phyloP scores from a whole-genome alignment of 30 jellyfish, hydroid and myxozoan genomes.

The Pseudorhiza aurosa region DNA sequence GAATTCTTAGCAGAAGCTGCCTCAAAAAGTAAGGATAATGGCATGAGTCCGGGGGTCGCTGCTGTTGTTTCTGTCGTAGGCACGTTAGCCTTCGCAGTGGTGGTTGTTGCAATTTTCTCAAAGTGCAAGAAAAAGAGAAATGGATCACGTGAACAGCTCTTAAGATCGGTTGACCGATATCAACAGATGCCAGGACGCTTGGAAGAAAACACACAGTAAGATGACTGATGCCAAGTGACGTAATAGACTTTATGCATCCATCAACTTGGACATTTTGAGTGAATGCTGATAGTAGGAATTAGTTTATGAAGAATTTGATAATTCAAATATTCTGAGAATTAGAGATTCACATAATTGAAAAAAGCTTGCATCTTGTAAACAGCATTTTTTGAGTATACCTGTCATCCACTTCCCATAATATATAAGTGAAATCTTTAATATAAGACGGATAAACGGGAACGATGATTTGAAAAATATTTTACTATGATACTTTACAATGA shows the following conservation, averaged over 20 bases:
- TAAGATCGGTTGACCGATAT: slow-evolving; percentile 40
- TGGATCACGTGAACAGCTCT: slow-evolving; percentile 28
- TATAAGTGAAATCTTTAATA: too few species aligned
- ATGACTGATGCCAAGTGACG: background rate
- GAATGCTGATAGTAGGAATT: too few species aligned
- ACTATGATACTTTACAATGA: too few species aligned
- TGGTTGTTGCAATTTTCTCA: slow-evolving; percentile 43
- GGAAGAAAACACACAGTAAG: slow-evolving; percentile 31
- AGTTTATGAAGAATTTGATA: too few species aligned
- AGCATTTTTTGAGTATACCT: too few species aligned
- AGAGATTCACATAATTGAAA: too few species aligned
- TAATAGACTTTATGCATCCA: background rate
- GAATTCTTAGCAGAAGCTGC: slow-evolving; percentile 1
- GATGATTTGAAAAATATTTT: too few species aligned
- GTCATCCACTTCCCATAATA: too few species aligned
- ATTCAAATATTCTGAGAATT: too few species aligned
- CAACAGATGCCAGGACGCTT: slow-evolving; percentile 30
- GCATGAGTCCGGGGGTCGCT: slow-evolving; percentile 62
- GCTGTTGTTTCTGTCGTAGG: slow-evolving; percentile 53
- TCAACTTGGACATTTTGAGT: too few species aligned
- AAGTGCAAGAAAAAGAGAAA: slow-evolving; percentile 38
- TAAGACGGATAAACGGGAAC: too few species aligned
- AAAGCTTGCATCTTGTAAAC: too few species aligned
- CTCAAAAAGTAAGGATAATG: background rate
- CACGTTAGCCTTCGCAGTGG: slow-evolving; percentile 38